phyloP scores from a whole-genome alignment of 2,888 invertebrate species.

The Odontocerum albicorne region DNA sequence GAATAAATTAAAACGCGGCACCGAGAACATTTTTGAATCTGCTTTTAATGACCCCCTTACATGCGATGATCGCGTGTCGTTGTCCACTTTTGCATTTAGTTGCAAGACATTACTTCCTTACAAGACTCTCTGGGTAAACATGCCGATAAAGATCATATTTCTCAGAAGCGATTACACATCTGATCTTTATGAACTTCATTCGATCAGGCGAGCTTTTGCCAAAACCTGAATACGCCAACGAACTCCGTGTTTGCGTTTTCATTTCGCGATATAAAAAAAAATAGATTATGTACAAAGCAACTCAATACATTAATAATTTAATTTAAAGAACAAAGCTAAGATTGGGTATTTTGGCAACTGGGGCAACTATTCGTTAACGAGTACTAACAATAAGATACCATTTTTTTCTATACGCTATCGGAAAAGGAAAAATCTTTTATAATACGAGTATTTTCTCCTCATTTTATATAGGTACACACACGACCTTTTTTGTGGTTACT shows the following conservation, averaged over 20 bases:
- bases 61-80: conserved; percentile 33
- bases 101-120: conserved; percentile 27
- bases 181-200: conserved; percentile 17
- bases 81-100: conserved; percentile 27
- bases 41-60: conserved; percentile 27
- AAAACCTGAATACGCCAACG: neutral
- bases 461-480: too few relatives aligned
- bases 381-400: too few relatives aligned
- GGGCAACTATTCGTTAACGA: too few relatives aligned
- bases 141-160: conserved; percentile 27
- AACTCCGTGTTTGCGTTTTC: too few relatives aligned
- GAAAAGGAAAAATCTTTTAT: too few relatives aligned
- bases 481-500: too few relatives aligned
- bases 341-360: too few relatives aligned
- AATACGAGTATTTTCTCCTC: too few relatives aligned
- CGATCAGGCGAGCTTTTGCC: neutral
- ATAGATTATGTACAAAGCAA: too few relatives aligned
- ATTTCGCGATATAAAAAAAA: too few relatives aligned
- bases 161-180: conserved; percentile 17
- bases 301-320: neutral
- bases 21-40: conserved; percentile 29
- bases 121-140: conserved; percentile 24
- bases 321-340: neutral
- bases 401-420: too few relatives aligned
- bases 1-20: conserved; percentile 33